These are phyloP conservation scores for Neopelma chrysocephalum DNA, from an alignment of 2,797 vertebrate genomes.

Conservation along the genomic window DNA sequence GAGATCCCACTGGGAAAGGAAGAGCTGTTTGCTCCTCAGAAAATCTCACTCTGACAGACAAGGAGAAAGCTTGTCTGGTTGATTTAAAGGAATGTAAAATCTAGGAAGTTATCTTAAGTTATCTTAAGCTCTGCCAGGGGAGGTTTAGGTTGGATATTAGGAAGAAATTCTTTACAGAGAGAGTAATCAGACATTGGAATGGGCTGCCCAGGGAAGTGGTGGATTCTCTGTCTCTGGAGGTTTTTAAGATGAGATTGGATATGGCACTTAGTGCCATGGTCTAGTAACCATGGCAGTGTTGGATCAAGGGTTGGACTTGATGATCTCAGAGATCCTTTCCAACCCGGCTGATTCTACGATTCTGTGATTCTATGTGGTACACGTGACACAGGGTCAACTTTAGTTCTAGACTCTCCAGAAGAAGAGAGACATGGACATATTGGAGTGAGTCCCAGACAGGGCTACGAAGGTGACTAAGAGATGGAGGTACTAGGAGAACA, in stretches of 20 bases:
- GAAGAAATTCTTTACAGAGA: too few relatives aligned
- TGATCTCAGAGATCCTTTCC: too few relatives aligned
- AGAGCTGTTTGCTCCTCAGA: not conserved
- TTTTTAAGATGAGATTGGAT: too few relatives aligned
- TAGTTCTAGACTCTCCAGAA: not conserved
- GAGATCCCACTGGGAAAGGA: not conserved
- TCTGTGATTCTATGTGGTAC: not conserved
- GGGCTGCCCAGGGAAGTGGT: too few relatives aligned
- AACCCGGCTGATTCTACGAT: too few relatives aligned
- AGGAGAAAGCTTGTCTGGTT: not conserved
- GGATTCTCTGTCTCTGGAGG: too few relatives aligned
- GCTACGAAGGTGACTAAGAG: not conserved
- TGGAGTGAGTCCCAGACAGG: not conserved
- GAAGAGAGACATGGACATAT: not conserved
- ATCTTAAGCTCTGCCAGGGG: too few relatives aligned
- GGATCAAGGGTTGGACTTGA: too few relatives aligned
- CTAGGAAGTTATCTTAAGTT: not conserved
- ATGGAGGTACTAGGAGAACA: not conserved
- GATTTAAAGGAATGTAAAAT: not conserved
- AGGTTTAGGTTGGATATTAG: too few relatives aligned
- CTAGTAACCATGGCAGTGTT: too few relatives aligned
- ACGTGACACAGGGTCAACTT: not conserved
- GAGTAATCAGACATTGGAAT: too few relatives aligned
- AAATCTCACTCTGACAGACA: not conserved
- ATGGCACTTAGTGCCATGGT: too few relatives aligned